Evolutionary conservation across 2,113 vertebrate species (phyloP).

Genomic region (Lamprologus lemairii): DNA sequence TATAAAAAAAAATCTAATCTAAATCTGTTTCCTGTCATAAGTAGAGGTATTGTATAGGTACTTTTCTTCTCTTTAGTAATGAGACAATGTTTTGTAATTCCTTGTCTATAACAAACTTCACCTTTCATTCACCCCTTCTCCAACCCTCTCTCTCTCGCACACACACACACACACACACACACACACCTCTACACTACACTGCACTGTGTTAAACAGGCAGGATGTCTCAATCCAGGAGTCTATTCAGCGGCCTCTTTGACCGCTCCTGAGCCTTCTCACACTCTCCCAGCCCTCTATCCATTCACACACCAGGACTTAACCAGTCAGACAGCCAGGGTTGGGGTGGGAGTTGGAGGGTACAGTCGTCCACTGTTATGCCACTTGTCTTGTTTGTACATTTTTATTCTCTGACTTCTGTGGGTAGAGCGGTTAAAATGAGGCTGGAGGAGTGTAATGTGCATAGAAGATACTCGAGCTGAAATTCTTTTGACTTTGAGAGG

Average conservation of each 20-base stretch:
- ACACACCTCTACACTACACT: neutral
- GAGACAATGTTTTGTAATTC: neutral
- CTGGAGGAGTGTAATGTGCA: neutral
- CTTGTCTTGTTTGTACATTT: constrained; percentile 2
- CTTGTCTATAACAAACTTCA: neutral
- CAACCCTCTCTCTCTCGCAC: neutral
- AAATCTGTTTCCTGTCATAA: neutral
- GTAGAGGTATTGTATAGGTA: neutral
- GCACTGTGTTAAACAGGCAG: neutral
- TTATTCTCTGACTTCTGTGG: neutral
- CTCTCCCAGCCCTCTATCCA: neutral
- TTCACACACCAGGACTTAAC: neutral
- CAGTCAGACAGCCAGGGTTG: neutral
- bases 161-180: neutral
- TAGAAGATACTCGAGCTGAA: neutral
- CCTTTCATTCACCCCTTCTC: neutral
- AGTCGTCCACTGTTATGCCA: neutral
- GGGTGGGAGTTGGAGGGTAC: neutral
- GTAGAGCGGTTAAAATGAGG: neutral
- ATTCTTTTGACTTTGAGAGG: neutral
- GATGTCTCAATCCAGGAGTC: constrained; percentile 37
- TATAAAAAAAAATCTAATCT: neutral
- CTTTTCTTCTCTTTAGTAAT: neutral
- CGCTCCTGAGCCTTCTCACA: constrained; percentile 5
- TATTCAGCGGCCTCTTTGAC: constrained; percentile 20